A percentile compares a stretch with the other conserved stretches of the same genome.
Conservation (phyloP, 2,113 vertebrate genomes). For the Calyptomena viridis region DNA sequence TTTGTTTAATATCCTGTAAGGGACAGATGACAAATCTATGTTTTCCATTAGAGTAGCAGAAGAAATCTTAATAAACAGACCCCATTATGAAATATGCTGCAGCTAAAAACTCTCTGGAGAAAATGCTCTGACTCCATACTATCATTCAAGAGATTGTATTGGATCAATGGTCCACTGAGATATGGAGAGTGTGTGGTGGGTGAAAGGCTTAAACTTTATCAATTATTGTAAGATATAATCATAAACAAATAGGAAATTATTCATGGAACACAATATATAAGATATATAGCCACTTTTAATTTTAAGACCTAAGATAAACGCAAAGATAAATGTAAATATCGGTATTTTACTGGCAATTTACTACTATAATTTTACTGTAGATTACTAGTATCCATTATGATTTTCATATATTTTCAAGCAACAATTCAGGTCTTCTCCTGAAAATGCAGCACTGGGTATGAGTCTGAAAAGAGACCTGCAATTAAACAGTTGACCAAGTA, state of each 20-base stretch:
- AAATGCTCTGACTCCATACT: background rate
- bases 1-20: background rate
- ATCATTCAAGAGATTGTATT: background rate
- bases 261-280: background rate
- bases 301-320: too few relatives aligned
- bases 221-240: background rate
- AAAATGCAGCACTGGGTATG: background rate
- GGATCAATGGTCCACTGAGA: background rate
- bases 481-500: slow-evolving; percentile 9
- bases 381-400: background rate
- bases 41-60: background rate
- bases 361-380: background rate
- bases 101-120: background rate
- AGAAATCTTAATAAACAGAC: background rate
- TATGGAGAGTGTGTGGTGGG: background rate
- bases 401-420: background rate
- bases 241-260: background rate
- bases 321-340: too few relatives aligned
- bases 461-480: background rate
- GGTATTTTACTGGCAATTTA: background rate
- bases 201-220: slow-evolving; percentile 17
- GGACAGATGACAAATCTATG: background rate
- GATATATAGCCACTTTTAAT: background rate
- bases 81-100: background rate
- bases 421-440: background rate